Percentiles rank a stretch among this genome's conserved stretches.
phyloP scores from a whole-genome alignment of 2,113 vertebrate genomes.

The Tenrec ecaudatus region DNA sequence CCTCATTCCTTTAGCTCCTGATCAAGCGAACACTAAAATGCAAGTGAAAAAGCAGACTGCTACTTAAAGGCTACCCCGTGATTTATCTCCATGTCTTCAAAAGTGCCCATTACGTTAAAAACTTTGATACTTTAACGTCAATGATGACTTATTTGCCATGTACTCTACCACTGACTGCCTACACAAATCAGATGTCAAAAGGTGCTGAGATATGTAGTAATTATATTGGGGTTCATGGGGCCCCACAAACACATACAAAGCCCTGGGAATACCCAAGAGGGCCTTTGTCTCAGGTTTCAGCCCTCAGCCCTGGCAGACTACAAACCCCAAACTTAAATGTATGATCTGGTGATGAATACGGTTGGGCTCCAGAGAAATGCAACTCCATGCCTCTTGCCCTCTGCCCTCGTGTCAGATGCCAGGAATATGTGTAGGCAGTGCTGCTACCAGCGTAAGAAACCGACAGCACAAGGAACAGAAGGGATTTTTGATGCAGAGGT shows the following conservation, averaged over 20 bases:
- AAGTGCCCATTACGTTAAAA: slow-evolving; percentile 14
- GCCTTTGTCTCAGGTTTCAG: neutral
- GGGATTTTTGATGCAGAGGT: neutral
- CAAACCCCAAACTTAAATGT: neutral
- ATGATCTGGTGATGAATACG: neutral
- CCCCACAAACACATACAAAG: neutral
- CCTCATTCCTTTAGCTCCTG: neutral
- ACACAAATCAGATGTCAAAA: neutral
- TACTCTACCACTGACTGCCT: neutral
- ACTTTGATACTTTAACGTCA: neutral
- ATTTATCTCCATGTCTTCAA: neutral
- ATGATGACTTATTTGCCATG: neutral
- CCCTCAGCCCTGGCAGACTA: neutral
- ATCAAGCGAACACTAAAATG: neutral
- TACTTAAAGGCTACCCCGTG: neutral
- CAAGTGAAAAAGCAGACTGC: neutral
- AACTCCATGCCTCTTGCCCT: neutral
- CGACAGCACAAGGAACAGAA: neutral
- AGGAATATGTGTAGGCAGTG: neutral
- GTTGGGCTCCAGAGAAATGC: neutral
- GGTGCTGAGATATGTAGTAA: neutral
- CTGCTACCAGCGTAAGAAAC: neutral
- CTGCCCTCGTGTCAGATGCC: neutral
- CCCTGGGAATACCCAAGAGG: neutral
- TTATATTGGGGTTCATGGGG: neutral